These are phyloP conservation scores for Dromococcyx pavoninus DNA, from an alignment of 2,797 vertebrate genomes.

Conservation along the genomic window DNA sequence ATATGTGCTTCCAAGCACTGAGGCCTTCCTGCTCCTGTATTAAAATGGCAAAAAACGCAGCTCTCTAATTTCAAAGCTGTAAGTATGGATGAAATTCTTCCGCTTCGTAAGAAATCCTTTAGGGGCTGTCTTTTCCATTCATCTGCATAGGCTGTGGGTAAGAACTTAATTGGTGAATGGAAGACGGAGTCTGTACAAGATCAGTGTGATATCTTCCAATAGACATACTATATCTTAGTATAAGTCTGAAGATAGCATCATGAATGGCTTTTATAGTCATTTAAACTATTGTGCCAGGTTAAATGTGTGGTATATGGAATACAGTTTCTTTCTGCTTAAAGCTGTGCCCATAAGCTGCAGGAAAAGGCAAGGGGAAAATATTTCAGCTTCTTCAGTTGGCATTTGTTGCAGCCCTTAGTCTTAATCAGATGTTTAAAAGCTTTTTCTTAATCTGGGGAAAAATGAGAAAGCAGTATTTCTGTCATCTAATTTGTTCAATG, in stretches of 20 bases:
- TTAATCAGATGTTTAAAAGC: background rate
- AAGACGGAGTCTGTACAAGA: background rate
- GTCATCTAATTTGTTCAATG: background rate
- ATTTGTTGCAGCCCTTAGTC: background rate
- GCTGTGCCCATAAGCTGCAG: background rate
- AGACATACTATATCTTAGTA: background rate
- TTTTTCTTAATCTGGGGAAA: background rate
- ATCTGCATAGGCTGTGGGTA: background rate
- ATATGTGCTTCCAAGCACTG: background rate
- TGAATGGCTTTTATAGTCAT: background rate
- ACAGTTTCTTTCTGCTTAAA: background rate
- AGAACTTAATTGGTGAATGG: background rate
- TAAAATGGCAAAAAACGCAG: background rate
- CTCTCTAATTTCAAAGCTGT: background rate
- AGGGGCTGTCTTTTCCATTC: slow-evolving; percentile 4
- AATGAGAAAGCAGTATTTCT: background rate
- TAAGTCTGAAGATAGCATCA: background rate
- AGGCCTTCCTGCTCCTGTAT: background rate
- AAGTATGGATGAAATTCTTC: background rate
- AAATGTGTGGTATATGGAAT: background rate
- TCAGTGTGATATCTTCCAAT: background rate
- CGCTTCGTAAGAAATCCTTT: background rate
- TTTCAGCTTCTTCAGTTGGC: background rate
- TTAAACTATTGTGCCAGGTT: background rate
- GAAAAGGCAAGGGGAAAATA: background rate